Evolutionary conservation across 2,113 vertebrate genomes (phyloP).

Genomic region (Pogona vitticeps): DNA sequence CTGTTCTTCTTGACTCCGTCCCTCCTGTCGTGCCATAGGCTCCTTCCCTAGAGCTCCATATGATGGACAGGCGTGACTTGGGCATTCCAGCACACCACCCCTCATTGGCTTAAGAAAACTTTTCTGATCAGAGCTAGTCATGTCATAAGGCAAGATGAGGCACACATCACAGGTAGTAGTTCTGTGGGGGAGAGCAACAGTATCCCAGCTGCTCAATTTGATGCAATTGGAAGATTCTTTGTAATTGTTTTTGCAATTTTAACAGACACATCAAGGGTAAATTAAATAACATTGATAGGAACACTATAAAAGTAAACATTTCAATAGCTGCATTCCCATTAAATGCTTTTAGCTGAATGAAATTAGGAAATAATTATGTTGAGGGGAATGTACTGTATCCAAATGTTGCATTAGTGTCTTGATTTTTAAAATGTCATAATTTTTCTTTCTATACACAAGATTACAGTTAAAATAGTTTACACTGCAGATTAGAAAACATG

Average conservation of each 20-base stretch:
- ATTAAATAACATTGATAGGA: slow-evolving; percentile 71
- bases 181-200: too few relatives aligned
- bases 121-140: background rate
- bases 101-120: background rate
- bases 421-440: slow-evolving; percentile 61
- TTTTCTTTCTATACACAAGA: slow-evolving; percentile 72
- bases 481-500: slow-evolving; percentile 79
- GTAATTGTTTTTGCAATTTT: slow-evolving; percentile 65
- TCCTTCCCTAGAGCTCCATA: too few relatives aligned
- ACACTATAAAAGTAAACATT: slow-evolving; percentile 72
- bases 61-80: too few relatives aligned
- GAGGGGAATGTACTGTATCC: slow-evolving; percentile 67
- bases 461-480: slow-evolving; percentile 75
- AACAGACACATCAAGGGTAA: slow-evolving; percentile 60
- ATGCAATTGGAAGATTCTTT: slow-evolving; percentile 51
- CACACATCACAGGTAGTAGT: too few relatives aligned
- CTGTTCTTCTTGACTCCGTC: too few relatives aligned
- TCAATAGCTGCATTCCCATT: slow-evolving; percentile 78
- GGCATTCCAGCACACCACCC: too few relatives aligned
- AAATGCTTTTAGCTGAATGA: slow-evolving; percentile 71
- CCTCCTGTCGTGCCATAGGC: too few relatives aligned
- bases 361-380: slow-evolving; percentile 82
- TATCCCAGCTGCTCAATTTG: background rate
- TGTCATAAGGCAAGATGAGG: too few relatives aligned
- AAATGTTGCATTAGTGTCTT: slow-evolving; percentile 63